Percentiles rank a stretch among this genome's conserved stretches.
Conservation (phyloP, 2,888 invertebrate genomes). For the Busseola fusca region DNA sequence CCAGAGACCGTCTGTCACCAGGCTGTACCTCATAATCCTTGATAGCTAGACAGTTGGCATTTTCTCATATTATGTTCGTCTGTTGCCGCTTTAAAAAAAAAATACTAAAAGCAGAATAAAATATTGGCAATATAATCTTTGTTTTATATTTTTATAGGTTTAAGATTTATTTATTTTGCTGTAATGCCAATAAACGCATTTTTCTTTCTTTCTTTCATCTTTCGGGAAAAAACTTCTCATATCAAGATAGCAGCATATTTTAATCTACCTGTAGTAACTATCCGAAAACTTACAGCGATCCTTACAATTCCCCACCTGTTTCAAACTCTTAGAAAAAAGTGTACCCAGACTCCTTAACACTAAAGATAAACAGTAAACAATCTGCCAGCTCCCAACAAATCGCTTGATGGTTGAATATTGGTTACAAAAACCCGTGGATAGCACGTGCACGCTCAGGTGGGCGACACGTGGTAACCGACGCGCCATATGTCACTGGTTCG, state of each 20-base stretch:
- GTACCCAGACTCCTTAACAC: background rate
- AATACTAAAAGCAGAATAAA: too few species aligned
- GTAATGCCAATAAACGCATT: too few species aligned
- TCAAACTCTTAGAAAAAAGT: background rate
- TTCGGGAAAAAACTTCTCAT: background rate
- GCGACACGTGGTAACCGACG: conserved; percentile 79
- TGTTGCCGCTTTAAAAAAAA: too few species aligned
- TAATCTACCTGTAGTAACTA: background rate
- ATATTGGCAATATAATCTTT: too few species aligned
- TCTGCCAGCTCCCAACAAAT: conserved; percentile 41
- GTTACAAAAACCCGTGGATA: conserved; percentile 56
- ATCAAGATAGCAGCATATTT: too few species aligned
- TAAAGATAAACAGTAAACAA: conserved; percentile 26
- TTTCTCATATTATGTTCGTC: too few species aligned
- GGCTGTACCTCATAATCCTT: too few species aligned
- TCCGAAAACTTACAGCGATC: background rate
- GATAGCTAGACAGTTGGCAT: too few species aligned
- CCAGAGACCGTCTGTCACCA: too few species aligned
- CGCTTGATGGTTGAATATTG: conserved; percentile 42
- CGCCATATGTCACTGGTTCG: conserved; percentile 78
- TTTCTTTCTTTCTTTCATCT: too few species aligned
- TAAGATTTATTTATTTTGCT: too few species aligned
- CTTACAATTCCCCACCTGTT: background rate
- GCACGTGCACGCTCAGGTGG: conserved; percentile 80
- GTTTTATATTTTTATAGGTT: too few species aligned